Conservation (phyloP, 2,888 invertebrate genomes). For the Pachydiplax longipennis region DNA sequence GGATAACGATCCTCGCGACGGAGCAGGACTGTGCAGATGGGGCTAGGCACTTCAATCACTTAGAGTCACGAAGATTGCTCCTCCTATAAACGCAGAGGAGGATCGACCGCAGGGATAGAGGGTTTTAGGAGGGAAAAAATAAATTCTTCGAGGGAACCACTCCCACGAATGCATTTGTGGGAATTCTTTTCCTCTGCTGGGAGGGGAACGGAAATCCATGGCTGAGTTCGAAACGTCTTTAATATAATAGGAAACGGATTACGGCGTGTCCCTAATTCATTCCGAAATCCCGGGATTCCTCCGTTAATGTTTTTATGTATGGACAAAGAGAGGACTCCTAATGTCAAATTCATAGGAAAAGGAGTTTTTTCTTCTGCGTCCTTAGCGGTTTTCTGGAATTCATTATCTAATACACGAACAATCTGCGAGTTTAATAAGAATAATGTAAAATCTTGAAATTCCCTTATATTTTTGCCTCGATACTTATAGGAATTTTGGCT, state of each 20-base stretch:
- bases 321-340: background rate
- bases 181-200: background rate
- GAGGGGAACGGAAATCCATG: background rate
- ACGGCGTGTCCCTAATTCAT: background rate
- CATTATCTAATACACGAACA: background rate
- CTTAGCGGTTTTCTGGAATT: background rate
- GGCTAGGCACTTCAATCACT: slow-evolving; percentile 29
- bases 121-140: slow-evolving; percentile 22
- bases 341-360: background rate
- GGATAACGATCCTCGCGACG: slow-evolving; percentile 1
- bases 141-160: slow-evolving; percentile 11
- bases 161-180: slow-evolving; percentile 10
- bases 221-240: background rate
- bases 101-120: slow-evolving; percentile 15
- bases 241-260: slow-evolving; percentile 13
- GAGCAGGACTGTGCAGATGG: background rate
- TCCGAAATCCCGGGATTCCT: background rate
- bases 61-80: slow-evolving; percentile 42
- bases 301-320: background rate
- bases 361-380: background rate
- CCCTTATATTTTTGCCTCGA: too few species aligned
- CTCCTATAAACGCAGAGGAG: slow-evolving; percentile 29
- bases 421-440: background rate
- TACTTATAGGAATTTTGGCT: too few species aligned
- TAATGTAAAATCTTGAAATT: background rate